Conservation (phyloP, 92 coral and sea anemone genomes). For the Heteractis magnifica region DNA sequence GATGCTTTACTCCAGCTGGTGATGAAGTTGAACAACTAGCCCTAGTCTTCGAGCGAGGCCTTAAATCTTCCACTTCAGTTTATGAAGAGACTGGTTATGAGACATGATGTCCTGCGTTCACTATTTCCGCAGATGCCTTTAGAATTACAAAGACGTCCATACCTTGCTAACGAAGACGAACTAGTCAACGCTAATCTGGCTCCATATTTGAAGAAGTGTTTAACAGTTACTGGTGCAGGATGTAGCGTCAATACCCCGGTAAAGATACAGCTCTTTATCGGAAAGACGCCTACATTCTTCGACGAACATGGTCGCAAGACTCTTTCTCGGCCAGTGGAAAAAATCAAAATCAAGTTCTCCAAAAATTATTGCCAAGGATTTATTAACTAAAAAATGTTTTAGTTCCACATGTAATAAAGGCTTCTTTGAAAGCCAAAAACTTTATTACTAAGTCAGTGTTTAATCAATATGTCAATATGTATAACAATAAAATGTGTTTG, state of each 20-base stretch:
- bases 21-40: not conserved
- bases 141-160: slow-evolving; percentile 22
- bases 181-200: slow-evolving; percentile 44
- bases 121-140: slow-evolving; percentile 29
- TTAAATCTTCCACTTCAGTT: not conserved
- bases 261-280: slow-evolving; percentile 22
- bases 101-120: slow-evolving; percentile 15
- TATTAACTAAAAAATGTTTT: not conserved
- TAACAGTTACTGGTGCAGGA: slow-evolving; percentile 45
- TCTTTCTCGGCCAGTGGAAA: slow-evolving; percentile 36
- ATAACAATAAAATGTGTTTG: too few relatives aligned
- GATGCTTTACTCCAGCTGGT: not conserved
- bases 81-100: slow-evolving; percentile 17
- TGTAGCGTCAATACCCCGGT: slow-evolving; percentile 43
- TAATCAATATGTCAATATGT: too few relatives aligned
- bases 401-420: slow-evolving; percentile 20
- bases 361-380: slow-evolving; percentile 33
- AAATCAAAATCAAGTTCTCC: slow-evolving; percentile 32
- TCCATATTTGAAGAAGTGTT: slow-evolving; percentile 28
- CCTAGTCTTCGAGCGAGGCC: slow-evolving; percentile 23
- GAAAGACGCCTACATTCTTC: slow-evolving; percentile 49
- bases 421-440: slow-evolving; percentile 39
- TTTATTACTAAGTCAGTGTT: too few relatives aligned
- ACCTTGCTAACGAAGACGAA: slow-evolving; percentile 31
- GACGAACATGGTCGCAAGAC: slow-evolving; percentile 25